Conservation (phyloP, 1,140 invertebrate species). For the Drosophila saltans region DNA sequence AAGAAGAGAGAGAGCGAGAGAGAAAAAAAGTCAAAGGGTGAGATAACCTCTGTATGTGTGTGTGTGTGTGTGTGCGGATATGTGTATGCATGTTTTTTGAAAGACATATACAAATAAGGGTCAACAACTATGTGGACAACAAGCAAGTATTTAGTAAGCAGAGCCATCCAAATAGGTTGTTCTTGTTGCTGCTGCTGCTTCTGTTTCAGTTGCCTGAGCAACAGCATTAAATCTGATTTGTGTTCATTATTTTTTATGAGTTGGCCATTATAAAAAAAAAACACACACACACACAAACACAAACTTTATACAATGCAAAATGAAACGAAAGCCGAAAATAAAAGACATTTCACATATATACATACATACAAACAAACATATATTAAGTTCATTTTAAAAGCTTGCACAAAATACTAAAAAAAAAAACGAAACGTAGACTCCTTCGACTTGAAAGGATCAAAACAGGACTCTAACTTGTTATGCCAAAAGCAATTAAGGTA, state of each 20-base stretch:
- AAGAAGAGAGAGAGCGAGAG: not conserved
- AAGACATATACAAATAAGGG: slow-evolving; percentile 39
- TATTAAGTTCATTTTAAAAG: no score
- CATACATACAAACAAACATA: no score
- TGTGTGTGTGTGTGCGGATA: slow-evolving; percentile 5
- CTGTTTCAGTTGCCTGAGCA: not conserved
- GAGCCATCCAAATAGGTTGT: slow-evolving; percentile 30
- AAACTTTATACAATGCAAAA: slow-evolving; percentile 29
- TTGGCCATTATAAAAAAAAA: slow-evolving; percentile 40
- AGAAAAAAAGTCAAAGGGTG: not conserved
- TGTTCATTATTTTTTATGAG: slow-evolving; percentile 47
- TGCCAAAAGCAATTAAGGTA: no score
- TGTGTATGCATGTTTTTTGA: slow-evolving; percentile 30
- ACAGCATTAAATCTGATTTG: slow-evolving; percentile 53
- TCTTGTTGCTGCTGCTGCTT: not conserved
- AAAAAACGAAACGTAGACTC: no score
- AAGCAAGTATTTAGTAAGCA: slow-evolving; percentile 5
- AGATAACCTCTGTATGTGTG: not conserved
- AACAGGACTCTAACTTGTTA: no score
- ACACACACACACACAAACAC: no score
- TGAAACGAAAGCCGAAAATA: slow-evolving; percentile 20
- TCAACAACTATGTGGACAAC: slow-evolving; percentile 44
- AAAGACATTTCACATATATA: slow-evolving; percentile 1
- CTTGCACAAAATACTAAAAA: no score
- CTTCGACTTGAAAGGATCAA: no score